Conservation (phyloP, 2,797 vertebrate species). For the Melanotaenia pygmaea region DNA sequence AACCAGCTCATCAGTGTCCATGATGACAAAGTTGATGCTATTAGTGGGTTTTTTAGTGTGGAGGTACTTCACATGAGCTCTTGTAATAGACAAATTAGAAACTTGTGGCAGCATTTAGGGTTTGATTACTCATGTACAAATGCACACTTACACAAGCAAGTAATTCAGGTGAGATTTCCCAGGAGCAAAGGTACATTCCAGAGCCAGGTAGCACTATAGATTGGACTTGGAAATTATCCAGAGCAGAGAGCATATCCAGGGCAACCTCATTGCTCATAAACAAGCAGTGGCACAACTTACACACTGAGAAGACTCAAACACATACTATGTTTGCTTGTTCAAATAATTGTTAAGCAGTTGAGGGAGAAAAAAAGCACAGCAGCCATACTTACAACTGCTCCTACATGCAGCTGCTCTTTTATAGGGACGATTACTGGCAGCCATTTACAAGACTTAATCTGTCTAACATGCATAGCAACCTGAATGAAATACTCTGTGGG, state of each 20-base stretch:
- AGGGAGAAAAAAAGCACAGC: conserved; percentile 49
- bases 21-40: conserved; percentile 72
- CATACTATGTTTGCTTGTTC: conserved; percentile 40
- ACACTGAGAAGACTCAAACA: conserved; percentile 31
- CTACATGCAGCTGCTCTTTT: conserved; percentile 68
- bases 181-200: conserved; percentile 80
- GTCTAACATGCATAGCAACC: conserved; percentile 60
- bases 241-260: conserved; percentile 76
- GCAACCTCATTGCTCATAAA: conserved; percentile 66
- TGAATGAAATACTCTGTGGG: conserved; percentile 60
- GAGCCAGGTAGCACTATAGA: conserved; percentile 68
- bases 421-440: conserved; percentile 67
- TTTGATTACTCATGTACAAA: conserved; percentile 57
- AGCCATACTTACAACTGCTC: conserved; percentile 54
- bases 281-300: conserved; percentile 43
- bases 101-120: conserved; percentile 59
- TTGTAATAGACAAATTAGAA: conserved; percentile 66
- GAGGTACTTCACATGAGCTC: conserved; percentile 50
- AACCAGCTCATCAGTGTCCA: conserved; percentile 57
- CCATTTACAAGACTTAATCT: conserved; percentile 71
- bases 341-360: conserved; percentile 52
- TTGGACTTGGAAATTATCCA: conserved; percentile 73
- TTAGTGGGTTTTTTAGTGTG: conserved; percentile 57
- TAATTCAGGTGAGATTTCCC: conserved; percentile 75
- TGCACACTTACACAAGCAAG: conserved; percentile 38